Base-by-base conservation (phyloP, 2,888 invertebrate species). In the Yponomeuta sedellus region DNA sequence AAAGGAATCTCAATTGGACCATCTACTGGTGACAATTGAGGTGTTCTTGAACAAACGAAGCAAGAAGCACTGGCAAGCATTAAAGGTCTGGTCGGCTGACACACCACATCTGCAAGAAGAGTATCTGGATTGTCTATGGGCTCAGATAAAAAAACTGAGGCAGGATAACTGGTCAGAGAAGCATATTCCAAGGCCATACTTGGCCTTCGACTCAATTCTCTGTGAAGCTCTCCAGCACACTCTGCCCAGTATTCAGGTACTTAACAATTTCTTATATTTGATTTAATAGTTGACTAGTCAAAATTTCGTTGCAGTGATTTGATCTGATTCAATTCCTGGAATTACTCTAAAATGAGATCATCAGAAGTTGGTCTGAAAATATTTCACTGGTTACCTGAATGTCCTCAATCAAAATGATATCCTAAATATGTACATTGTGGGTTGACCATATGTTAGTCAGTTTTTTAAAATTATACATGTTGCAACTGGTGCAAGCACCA, bases 81-180 rank as follows among this genome's bases (percentile, higher is more conserved):
- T 99, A 61, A 93, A 97, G 81, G 98, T 99, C 0, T 99, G 99
- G 98, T 94, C 96, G 0, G 94, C 95, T n/a, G 98, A 98, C 77
- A 94, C 95, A 0, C 98, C 98, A 25, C 99, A 99, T 90, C 96
- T 98, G 0, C 99, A 99, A 81, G 98, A 99, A 82, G 96, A 96
- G 92, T 99, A 99, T 83, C 88, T 99, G 69, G 99, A 99, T 79
- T 98, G 98, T 77, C 92, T 99, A 12, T 99, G 99, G 98, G 96
- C 97, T 10, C 94, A 96, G 71, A 89, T 91, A 1, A 89, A 88
- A 71, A 98, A 98, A 80, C 86, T 99, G 59, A 94, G 96, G 40
- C 95, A 96, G 77, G 98, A 98, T 76, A 97, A 97, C 83, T 99
- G 99, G 99, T 95, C 96, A 39, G 99, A 99, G 80, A 98, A 98